Evolutionary conservation across 2,113 vertebrate genomes (phyloP).

Genomic region (Aythya baeri): DNA sequence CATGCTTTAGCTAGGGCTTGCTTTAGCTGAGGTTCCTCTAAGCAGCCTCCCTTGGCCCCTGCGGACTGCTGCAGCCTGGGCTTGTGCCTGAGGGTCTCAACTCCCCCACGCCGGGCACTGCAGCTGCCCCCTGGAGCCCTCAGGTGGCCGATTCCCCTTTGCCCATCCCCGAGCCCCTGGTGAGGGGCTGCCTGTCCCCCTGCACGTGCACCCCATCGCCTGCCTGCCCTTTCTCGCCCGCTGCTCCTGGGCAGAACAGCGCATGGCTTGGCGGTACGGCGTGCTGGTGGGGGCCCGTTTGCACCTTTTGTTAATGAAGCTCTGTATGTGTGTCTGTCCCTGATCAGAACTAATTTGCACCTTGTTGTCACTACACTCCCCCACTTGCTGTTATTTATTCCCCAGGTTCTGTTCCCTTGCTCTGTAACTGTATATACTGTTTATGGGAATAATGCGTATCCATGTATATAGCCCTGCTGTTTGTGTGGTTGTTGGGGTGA

Average conservation of each 20-base stretch:
- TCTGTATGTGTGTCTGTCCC: background rate
- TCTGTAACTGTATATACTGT: background rate
- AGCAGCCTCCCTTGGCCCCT: too few species aligned
- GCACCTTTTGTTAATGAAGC: background rate
- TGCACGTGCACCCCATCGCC: background rate
- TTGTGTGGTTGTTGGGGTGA: background rate
- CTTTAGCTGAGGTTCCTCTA: background rate
- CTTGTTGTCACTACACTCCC: slow-evolving; percentile 37
- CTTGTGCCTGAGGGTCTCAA: fast-evolving
- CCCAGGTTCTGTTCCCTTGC: background rate
- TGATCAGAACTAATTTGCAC: background rate
- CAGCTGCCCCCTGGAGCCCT: too few species aligned
- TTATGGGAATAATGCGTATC: background rate
- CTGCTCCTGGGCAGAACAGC: fast-evolving
- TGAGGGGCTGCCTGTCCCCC: background rate
- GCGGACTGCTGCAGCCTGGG: background rate
- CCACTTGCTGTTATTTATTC: background rate
- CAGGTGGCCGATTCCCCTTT: fast-evolving
- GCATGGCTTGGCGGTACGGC: fast-evolving
- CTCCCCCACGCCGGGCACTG: too few species aligned
- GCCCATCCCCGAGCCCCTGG: background rate
- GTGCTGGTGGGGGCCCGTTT: background rate
- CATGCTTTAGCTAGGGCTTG: background rate
- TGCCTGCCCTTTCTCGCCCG: background rate
- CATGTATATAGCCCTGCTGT: background rate